Evolutionary conservation across 2,888 invertebrate genomes (phyloP).

Genomic region (Amblyjoppa fuscipennis): DNA sequence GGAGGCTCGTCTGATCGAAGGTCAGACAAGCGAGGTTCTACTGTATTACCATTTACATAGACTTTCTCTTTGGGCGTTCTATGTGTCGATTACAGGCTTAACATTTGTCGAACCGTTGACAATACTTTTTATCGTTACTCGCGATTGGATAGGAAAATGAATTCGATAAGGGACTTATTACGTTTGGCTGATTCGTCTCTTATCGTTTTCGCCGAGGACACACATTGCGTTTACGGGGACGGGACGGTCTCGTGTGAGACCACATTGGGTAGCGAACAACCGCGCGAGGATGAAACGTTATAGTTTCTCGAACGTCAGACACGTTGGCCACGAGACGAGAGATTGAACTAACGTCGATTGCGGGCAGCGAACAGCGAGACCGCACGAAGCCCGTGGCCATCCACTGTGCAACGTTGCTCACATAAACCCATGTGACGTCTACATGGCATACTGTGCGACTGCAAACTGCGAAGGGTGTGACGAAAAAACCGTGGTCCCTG

Average conservation of each 20-base stretch:
- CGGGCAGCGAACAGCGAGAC: constrained; percentile 28
- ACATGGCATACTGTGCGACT: background rate
- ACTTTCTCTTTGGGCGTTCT: too few species aligned
- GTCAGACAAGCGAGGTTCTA: too few species aligned
- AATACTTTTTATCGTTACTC: too few species aligned
- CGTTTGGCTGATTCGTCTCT: background rate
- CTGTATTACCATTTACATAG: too few species aligned
- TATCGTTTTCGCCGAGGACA: constrained; percentile 7
- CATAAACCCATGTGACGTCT: background rate
- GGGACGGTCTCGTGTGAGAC: background rate
- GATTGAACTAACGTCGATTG: constrained; percentile 47
- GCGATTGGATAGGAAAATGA: background rate
- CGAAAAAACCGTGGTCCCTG: constrained; percentile 27
- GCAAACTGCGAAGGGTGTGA: constrained; percentile 32
- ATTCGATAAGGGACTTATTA: background rate
- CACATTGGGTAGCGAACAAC: constrained; percentile 15
- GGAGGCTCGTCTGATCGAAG: too few species aligned
- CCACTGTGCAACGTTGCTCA: background rate
- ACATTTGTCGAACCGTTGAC: too few species aligned
- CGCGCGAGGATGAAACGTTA: constrained; percentile 7
- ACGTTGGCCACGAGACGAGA: constrained; percentile 14
- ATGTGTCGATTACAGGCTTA: too few species aligned
- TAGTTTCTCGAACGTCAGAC: constrained; percentile 19
- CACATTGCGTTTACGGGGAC: constrained; percentile 20
- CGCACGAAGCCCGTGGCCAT: constrained; percentile 26